Evolutionary conservation across 2,888 invertebrate species (phyloP).

Genomic region (Pseudococcus longispinus): DNA sequence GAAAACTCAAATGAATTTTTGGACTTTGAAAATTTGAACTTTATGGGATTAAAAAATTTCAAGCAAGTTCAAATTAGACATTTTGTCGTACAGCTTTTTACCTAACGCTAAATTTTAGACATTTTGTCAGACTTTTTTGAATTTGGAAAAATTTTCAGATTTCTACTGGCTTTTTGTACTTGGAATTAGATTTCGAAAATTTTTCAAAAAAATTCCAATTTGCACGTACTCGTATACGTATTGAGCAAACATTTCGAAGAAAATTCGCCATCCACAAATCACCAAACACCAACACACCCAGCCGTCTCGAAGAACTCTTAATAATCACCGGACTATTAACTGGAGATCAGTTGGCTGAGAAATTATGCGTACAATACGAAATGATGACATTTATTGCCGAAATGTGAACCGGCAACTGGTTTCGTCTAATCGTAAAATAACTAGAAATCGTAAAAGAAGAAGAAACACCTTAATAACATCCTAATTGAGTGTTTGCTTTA

Average conservation of each 20-base stretch:
- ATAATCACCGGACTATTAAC: background rate
- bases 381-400: background rate
- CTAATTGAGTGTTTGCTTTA: constrained; percentile 31
- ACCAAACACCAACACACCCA: background rate
- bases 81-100: no score
- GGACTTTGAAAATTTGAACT: no score
- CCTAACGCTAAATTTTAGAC: no score
- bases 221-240: background rate
- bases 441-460: constrained; percentile 7
- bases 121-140: no score
- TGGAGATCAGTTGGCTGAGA: background rate
- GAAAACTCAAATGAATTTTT: no score
- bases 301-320: background rate
- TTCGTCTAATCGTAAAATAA: constrained; percentile 4
- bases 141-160: no score
- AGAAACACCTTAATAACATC: constrained; percentile 13
- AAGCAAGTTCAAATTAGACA: no score
- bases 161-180: no score
- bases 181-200: no score
- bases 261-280: background rate
- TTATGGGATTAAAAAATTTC: no score
- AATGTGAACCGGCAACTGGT: background rate
- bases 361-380: background rate
- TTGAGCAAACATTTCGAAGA: background rate
- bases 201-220: no score